Evolutionary conservation across 2,888 invertebrate species (phyloP).

Genomic region (Lordiphosa fenestrarum): DNA sequence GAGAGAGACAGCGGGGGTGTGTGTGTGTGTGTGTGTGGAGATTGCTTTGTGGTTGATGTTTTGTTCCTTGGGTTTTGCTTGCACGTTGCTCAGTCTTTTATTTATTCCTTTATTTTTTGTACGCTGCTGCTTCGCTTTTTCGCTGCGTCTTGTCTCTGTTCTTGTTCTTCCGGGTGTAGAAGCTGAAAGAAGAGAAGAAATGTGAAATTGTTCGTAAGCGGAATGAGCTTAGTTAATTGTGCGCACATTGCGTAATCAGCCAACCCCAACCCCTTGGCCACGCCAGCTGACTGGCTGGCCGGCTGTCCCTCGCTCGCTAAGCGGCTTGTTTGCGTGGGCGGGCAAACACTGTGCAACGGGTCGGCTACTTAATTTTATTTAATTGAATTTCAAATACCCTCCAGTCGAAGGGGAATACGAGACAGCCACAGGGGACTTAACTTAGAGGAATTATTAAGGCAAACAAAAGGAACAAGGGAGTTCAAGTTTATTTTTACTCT

Average conservation of each 20-base stretch:
- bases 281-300: no score
- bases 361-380: slow-evolving; percentile 54
- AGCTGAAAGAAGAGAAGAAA: slow-evolving; percentile 15
- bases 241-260: slow-evolving; percentile 47
- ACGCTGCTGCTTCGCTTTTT: slow-evolving; percentile 29
- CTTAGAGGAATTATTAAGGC: no score
- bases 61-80: slow-evolving; percentile 47
- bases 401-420: background rate
- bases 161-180: slow-evolving; percentile 20
- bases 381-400: slow-evolving; percentile 26
- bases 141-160: slow-evolving; percentile 29
- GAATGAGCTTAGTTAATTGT: slow-evolving; percentile 41
- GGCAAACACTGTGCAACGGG: slow-evolving; percentile 26
- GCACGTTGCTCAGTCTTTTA: slow-evolving; percentile 63
- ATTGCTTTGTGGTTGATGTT: slow-evolving; percentile 51
- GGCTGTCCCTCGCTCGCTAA: slow-evolving; percentile 6
- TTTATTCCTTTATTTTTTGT: slow-evolving; percentile 38
- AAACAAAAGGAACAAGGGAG: no score
- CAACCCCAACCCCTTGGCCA: background rate
- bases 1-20: slow-evolving; percentile 10
- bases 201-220: slow-evolving; percentile 7
- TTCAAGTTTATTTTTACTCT: no score
- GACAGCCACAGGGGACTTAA: background rate
- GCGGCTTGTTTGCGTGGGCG: slow-evolving; percentile 34
- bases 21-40: slow-evolving; percentile 38